Evolutionary conservation across 2,113 vertebrate genomes (phyloP).

Genomic region (Rhinopomastus cyanomelas): DNA sequence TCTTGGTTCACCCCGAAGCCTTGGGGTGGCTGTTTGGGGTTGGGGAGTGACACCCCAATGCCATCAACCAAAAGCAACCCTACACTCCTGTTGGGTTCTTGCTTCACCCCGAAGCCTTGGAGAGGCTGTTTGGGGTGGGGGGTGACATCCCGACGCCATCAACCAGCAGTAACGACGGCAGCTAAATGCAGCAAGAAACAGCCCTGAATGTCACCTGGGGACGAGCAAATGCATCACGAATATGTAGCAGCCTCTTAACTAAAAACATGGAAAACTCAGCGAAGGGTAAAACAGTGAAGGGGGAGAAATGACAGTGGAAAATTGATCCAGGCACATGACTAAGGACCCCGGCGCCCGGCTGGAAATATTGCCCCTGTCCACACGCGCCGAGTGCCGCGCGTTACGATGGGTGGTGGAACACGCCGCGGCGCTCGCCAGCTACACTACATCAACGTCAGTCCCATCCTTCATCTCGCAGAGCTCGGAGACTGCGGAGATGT

Average conservation of each 20-base stretch:
- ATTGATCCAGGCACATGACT: slow-evolving; percentile 27
- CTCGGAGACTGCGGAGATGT: background rate
- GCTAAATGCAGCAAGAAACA: background rate
- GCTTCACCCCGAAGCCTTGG: too few species aligned
- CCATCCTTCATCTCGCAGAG: background rate
- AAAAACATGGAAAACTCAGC: slow-evolving; percentile 23
- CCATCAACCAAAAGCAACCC: too few species aligned
- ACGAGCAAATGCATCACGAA: slow-evolving; percentile 17
- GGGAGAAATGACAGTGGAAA: background rate
- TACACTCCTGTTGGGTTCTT: too few species aligned
- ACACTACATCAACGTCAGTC: background rate
- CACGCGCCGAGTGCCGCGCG: background rate
- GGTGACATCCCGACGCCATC: background rate
- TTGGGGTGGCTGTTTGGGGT: too few species aligned
- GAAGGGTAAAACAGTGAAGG: slow-evolving; percentile 3
- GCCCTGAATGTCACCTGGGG: slow-evolving; percentile 5
- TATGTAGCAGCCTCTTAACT: slow-evolving; percentile 2
- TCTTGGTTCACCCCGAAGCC: too few species aligned
- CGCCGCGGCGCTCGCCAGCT: background rate
- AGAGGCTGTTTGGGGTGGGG: background rate
- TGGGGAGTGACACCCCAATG: too few species aligned
- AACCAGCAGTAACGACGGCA: slow-evolving; percentile 13
- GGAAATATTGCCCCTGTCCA: slow-evolving; percentile 7
- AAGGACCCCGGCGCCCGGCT: background rate
- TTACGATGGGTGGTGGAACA: background rate